Evolutionary conservation across 2,113 vertebrate species (phyloP).

Genomic region (Lycaon pictus): DNA sequence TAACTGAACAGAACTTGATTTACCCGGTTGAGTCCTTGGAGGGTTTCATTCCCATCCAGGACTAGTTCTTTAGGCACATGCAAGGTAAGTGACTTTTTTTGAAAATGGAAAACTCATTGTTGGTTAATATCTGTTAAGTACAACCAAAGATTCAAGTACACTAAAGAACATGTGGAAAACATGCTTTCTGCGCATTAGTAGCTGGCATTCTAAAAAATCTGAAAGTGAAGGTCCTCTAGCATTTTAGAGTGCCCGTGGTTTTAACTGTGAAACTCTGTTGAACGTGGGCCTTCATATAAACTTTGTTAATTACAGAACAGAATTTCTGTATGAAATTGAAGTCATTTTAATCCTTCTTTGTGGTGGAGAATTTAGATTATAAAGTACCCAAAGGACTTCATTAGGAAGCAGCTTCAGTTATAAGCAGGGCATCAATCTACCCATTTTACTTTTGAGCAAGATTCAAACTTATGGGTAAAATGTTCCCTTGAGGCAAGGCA

Average conservation of each 20-base stretch:
- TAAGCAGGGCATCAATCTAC: constrained; percentile 69
- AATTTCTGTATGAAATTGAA: constrained; percentile 68
- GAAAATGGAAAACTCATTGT: constrained; percentile 35
- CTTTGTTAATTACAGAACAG: constrained; percentile 67
- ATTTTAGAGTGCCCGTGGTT: neutral
- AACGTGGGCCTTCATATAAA: neutral
- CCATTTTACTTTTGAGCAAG: constrained; percentile 75
- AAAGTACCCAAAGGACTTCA: constrained; percentile 75
- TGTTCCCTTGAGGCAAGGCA: constrained; percentile 71
- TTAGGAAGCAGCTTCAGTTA: constrained; percentile 72
- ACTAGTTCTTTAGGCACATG: constrained; percentile 5
- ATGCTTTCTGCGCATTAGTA: neutral
- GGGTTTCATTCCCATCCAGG: neutral
- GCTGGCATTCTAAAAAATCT: constrained; percentile 15
- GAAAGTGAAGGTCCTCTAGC: neutral
- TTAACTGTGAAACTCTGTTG: constrained; percentile 40
- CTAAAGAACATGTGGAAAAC: neutral
- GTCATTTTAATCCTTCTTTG: constrained; percentile 68
- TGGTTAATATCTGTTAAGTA: constrained; percentile 48
- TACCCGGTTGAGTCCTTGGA: neutral
- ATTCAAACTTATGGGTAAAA: constrained; percentile 73
- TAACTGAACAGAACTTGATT: neutral
- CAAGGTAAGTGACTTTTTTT: neutral
- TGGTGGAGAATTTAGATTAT: constrained; percentile 68
- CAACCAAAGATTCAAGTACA: neutral